Base-by-base conservation (phyloP, 2,888 invertebrate genomes). In the Agonopterix heracliana region DNA sequence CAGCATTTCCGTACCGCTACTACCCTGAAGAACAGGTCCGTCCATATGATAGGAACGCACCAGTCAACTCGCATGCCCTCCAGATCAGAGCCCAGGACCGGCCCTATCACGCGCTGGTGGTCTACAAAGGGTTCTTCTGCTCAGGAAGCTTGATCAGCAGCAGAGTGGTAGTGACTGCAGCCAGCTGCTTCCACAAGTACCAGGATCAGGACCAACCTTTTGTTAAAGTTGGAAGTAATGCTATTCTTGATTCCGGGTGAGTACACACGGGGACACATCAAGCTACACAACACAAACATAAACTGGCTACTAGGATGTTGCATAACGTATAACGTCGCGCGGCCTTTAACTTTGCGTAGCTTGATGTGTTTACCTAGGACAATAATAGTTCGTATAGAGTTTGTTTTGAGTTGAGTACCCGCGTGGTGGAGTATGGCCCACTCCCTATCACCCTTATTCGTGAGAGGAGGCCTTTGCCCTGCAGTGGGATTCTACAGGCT, bases 141-240 rank as follows among this genome's bases (percentile, higher is more conserved):
- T 85, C 87, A 1, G 87, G 85, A 1, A 61, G 65, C 34, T 54
- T 87, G 40, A 59, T 84, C 38, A 56, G 65, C 26, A 84, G 83
- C 52, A 70, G 61, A 46, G 65, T 75, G 3, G 78, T 78, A 1
- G 46, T 82, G 1, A 82, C 83, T 0, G 68, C 70, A 0, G 86
- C 87, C 1, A 78, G 77, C 50, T 85, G 86, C 58, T 68, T 47
- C 41, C 17, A 11, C n/a, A 42, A 11, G 34, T 34, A 10, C n/a
- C 0, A 13, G 8, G 17, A 43, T 54, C 54, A 12, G 0, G 36
- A 43, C 54, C 54, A 11, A 58, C 71, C 0, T 17, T 13, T 71
- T 10, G 78, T 84, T 0, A 86, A 85, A 66, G 55, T 76, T 45
- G 85, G 84, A 0, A 54, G 69, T 2, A 61, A 58, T 3, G 60